Evolutionary conservation across 1,140 invertebrate genomes (phyloP), one percentile per base, ranked within the genome.

Genomic region (Heliconius hewitsoni): DNA sequence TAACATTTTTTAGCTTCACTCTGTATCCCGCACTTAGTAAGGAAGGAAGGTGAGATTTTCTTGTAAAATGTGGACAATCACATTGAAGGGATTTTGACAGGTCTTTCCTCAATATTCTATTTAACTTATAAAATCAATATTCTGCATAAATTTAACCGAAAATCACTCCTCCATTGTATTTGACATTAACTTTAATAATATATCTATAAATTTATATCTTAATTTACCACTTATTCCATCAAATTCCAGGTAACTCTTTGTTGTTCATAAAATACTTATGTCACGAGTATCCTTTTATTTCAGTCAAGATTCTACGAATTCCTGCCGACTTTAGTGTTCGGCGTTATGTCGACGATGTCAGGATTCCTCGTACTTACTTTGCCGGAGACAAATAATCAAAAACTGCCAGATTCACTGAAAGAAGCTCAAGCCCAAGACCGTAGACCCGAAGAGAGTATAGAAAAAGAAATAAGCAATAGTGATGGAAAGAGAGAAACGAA

Each of bases 271-370:
- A 66, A 66, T 66, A 66, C 60, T 27, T 66, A 13, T 18, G 13
- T 30, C 27, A 66, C 27, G 66, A 66, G 77, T 81, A 66, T 71
- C 60, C 16, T 83, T 82, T 78, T 77, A 83, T 90, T 87, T 19
- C 88, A 94, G 92, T 86, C 92, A 3, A 85, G 84, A 60, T 90
- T 82, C 78, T 93, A 93, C 83, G 87, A 94, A 23, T 95, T 95
- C 73, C 92, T 97, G 1, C 97, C 97, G 16, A 95, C 97, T 27
- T 93, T 97, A 19, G 89, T 97, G 4, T 98, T 97, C 86, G 97
- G 96, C 0, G 88, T 93, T 18, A 96, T 97, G 94, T 95, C 96
- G 0, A 86, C 97, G 2, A 83, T 96, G 16, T 96, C 96, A 3
- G 96, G 95, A 1, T 85, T 95, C n/a, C 84, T 96, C 1, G 95